These are phyloP conservation scores for Monochamus saltuarius DNA, from an alignment of 1,140 invertebrate genomes.

Conservation along the genomic window DNA sequence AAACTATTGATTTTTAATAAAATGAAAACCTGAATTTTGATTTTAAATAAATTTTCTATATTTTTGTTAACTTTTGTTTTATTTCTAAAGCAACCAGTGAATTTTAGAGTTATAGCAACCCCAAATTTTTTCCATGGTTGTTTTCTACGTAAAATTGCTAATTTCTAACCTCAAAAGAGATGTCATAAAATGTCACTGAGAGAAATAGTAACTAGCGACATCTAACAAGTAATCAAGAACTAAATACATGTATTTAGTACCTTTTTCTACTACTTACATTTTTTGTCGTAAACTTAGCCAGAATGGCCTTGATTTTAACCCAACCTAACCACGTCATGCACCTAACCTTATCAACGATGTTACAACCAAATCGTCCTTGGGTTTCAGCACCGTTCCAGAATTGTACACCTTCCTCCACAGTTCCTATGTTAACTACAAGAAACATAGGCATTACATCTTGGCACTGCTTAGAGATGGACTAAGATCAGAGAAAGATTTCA, in stretches of 20 bases:
- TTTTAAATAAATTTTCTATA: conserved; percentile 10
- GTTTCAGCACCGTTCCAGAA: conserved; percentile 74
- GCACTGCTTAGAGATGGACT: conserved; percentile 66
- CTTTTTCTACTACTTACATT: no score
- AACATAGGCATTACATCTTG: conserved; percentile 69
- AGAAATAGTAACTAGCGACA: no score
- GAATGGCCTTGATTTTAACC: conserved; percentile 63
- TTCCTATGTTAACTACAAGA: conserved; percentile 61
- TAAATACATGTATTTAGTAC: no score
- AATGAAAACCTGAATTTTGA: not conserved
- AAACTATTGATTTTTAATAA: not conserved
- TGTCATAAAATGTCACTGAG: no score
- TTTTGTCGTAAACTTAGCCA: conserved; percentile 69
- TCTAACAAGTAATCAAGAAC: no score
- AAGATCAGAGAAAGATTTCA: conserved; percentile 55
- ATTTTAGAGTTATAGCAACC: no score
- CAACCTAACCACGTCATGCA: conserved; percentile 70
- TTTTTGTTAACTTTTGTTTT: no score
- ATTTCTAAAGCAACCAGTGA: not conserved
- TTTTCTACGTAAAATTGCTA: no score
- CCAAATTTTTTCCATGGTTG: no score
- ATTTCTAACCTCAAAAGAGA: no score
- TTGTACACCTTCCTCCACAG: conserved; percentile 73
- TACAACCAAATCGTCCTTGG: conserved; percentile 66
- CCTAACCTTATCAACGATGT: conserved; percentile 68